Conservation (phyloP, 1,140 invertebrate species). For the Plectrocnemia conspersa region DNA sequence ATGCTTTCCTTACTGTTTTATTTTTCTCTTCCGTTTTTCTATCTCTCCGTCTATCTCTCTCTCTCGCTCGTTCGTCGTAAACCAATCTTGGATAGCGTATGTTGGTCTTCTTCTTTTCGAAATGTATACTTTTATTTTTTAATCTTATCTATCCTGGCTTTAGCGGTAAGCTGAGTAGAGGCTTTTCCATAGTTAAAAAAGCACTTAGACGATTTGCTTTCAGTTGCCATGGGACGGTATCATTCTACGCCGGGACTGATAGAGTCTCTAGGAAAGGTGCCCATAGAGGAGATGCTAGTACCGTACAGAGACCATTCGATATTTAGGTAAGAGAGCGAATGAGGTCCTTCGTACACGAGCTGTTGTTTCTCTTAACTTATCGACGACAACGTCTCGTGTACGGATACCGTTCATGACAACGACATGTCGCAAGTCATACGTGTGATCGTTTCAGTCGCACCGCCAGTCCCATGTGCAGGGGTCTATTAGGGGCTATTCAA, state of each 20-base stretch:
- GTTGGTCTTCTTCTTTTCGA: slow-evolving; percentile 13
- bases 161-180: neutral
- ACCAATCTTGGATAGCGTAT: too few relatives aligned
- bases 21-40: too few relatives aligned
- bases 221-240: slow-evolving; percentile 89
- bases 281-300: slow-evolving; percentile 85
- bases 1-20: too few relatives aligned
- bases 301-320: slow-evolving; percentile 49
- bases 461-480: slow-evolving; percentile 25
- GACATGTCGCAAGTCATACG: neutral
- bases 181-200: neutral
- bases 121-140: neutral
- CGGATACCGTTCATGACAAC: neutral
- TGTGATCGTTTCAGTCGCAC: slow-evolving; percentile 21
- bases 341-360: too few relatives aligned
- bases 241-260: slow-evolving; percentile 92
- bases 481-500: slow-evolving; percentile 5
- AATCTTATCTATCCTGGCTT: neutral
- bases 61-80: too few relatives aligned
- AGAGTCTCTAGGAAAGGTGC: slow-evolving; percentile 82
- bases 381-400: neutral
- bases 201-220: slow-evolving; percentile 36
- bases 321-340: slow-evolving; percentile 43
- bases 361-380: too few relatives aligned
- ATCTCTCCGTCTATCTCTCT: too few relatives aligned